Evolutionary conservation across 1,140 invertebrate genomes (phyloP).

Genomic region (Campoletis sonorensis): DNA sequence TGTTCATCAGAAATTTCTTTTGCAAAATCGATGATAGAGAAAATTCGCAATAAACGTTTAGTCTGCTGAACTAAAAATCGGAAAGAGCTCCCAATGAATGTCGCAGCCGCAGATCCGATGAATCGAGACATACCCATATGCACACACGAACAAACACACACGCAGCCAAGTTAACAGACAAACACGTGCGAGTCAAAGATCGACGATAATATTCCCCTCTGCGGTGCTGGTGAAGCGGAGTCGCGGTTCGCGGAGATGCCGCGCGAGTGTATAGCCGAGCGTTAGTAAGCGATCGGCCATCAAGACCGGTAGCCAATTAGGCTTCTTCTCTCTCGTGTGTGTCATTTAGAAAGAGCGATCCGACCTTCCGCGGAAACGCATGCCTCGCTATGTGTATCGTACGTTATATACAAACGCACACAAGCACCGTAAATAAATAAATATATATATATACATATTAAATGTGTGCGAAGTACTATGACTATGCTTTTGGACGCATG

Average conservation of each 20-base stretch:
- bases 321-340: conserved; percentile 43
- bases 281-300: conserved; percentile 46
- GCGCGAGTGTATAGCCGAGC: conserved; percentile 4
- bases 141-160: neutral
- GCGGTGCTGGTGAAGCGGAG: neutral
- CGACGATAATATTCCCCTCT: conserved; percentile 33
- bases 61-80: neutral
- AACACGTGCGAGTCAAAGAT: conserved; percentile 19
- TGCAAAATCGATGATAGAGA: neutral
- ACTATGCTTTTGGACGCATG: conserved; percentile 53
- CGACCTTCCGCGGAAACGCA: conserved; percentile 50
- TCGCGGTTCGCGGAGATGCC: conserved; percentile 18
- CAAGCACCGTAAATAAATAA: neutral
- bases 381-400: neutral
- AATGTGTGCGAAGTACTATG: conserved; percentile 4
- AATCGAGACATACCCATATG: neutral
- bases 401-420: conserved; percentile 3
- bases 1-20: too few relatives aligned
- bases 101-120: neutral
- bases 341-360: conserved; percentile 52
- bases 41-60: neutral
- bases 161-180: too few relatives aligned
- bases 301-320: conserved; percentile 47
- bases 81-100: conserved; percentile 13
- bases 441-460: conserved; percentile 38